These are phyloP conservation scores for Cynopterus sphinx DNA, from an alignment of 2,797 vertebrate species.

Conservation along the genomic window DNA sequence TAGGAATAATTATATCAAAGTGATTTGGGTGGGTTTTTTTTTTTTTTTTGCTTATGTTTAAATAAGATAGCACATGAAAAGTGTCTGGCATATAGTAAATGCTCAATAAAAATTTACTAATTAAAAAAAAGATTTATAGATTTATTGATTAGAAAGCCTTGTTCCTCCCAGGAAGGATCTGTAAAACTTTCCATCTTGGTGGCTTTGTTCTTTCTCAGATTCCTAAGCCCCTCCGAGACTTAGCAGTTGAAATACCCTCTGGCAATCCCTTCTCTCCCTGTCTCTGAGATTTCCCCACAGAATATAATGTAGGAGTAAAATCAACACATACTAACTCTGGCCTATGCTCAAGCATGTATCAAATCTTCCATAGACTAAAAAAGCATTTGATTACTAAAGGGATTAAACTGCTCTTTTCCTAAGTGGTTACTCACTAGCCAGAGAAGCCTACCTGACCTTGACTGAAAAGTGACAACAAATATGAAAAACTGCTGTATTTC, in stretches of 20 bases:
- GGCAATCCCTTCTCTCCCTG: neutral
- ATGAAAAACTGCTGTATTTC: neutral
- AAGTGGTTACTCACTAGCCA: neutral
- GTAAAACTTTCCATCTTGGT: neutral
- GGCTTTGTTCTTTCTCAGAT: neutral
- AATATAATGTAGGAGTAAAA: neutral
- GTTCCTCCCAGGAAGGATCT: neutral
- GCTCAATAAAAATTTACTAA: neutral
- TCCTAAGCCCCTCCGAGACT: neutral
- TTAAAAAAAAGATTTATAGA: neutral
- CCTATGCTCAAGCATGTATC: neutral
- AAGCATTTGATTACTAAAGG: neutral
- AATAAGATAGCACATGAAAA: neutral
- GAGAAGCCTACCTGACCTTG: neutral
- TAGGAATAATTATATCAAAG: neutral
- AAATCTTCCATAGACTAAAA: neutral
- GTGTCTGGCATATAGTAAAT: neutral
- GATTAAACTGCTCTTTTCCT: neutral
- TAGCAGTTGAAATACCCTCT: neutral
- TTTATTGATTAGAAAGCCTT: neutral
- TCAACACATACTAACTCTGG: neutral
- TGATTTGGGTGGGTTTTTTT: too few species aligned
- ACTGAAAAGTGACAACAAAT: neutral
- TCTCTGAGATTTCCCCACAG: neutral
- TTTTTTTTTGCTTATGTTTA: conserved; percentile 18